phyloP scores from a whole-genome alignment of 2,888 invertebrate genomes.

The Hartigia nigra region DNA sequence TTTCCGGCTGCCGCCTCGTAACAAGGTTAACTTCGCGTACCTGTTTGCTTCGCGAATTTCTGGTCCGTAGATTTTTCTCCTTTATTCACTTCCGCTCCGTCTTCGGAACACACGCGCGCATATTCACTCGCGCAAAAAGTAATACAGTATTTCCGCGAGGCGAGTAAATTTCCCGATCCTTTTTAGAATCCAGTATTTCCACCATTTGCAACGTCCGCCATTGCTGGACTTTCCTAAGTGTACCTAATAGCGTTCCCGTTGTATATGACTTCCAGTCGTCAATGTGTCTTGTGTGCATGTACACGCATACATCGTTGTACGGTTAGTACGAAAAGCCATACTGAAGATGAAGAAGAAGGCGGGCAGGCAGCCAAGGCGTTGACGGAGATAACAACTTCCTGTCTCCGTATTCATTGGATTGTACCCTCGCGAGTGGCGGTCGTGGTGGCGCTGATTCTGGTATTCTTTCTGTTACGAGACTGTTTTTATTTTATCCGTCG shows the following conservation, averaged over 20 bases:
- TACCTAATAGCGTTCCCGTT: neutral
- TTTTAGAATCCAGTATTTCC: neutral
- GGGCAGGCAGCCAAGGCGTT: neutral
- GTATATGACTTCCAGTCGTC: neutral
- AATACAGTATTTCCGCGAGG: neutral
- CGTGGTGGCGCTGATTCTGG: neutral
- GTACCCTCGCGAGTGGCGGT: neutral
- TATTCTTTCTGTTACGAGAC: neutral
- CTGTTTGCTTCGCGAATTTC: constrained; percentile 26
- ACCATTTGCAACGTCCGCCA: neutral
- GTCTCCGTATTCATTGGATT: neutral
- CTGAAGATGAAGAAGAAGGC: neutral
- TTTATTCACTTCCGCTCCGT: constrained; percentile 27
- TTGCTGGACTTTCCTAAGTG: neutral
- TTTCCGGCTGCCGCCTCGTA: constrained; percentile 10
- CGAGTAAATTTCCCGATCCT: neutral
- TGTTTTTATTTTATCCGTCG: neutral
- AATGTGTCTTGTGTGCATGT: neutral
- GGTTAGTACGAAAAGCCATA: neutral
- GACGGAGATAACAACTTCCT: neutral
- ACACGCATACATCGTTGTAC: neutral
- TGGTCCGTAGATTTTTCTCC: constrained; percentile 22
- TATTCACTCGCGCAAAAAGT: neutral
- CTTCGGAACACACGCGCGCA: neutral
- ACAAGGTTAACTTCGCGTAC: neutral